Base-by-base conservation (phyloP, 2,797 vertebrate species). In the Phoxinus dragarum region DNA sequence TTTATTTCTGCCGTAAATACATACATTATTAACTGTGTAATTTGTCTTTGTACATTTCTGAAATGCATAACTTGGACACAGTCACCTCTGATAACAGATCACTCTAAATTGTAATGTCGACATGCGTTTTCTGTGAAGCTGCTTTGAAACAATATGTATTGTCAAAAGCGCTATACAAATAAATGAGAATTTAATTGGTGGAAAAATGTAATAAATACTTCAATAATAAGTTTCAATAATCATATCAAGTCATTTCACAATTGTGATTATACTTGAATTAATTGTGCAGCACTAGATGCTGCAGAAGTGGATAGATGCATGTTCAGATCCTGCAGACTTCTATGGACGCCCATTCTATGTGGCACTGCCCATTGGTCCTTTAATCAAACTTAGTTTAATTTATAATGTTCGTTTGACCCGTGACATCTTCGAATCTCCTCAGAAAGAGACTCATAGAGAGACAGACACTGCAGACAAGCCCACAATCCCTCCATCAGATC, bases 401-500 rank as follows among this genome's bases (percentile, higher is more conserved):
- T 66, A 34, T 34, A 67, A 67, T 47, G 23, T 67, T 11, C 17
- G 1, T 36, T 71, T 71, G 49, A 27, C 56, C 40, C 14, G 16
- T 34, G 40, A 17, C 54, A 36, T 34, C 27, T 34, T 27, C n/a
- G 38, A 64, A 73, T n/a, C 38, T 40, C n/a, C 38, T 38, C 12
- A 38, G 21, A 52, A 56, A 52, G 11, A 36, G 66, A 77, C 42
- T 9, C 1, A 71, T 8, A 9, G 12, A 36, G 31, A 40, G 36
- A 52, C 67, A n/a, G 23, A 56, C 21, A 23, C 54, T 9, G 21
- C 54, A 56, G 54, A 52, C 49, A 49, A 31, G 42, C 16, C 73
- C 67, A 73, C 21, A 44, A 61, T 76, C 66, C 14, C 68, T 80
- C 66, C 54, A 71, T 86, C 87, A 84, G 84, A 88, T 86, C 75